These are phyloP conservation scores for Ceriagrion tenellum DNA, from an alignment of 2,888 invertebrate genomes.

Conservation along the genomic window DNA sequence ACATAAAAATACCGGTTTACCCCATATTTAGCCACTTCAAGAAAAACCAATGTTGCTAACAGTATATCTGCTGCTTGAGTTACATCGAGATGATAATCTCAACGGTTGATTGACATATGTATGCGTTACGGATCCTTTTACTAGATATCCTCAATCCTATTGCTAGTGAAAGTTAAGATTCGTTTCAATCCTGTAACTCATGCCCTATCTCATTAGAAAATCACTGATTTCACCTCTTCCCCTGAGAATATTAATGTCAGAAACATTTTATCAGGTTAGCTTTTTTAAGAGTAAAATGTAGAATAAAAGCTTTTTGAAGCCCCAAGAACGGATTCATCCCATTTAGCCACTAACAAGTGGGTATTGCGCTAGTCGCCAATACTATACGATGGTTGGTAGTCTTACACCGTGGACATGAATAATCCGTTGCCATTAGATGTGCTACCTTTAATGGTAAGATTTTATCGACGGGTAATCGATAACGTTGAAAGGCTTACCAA, in stretches of 20 bases:
- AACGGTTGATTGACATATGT: neutral
- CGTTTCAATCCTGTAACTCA: neutral
- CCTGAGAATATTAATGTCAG: neutral
- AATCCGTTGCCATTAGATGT: neutral
- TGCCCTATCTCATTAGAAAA: neutral
- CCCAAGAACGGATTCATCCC: neutral
- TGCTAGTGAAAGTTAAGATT: neutral
- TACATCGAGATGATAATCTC: neutral
- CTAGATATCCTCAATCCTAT: neutral
- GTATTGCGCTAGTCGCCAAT: neutral
- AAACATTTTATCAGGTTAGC: neutral
- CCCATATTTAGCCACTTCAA: neutral
- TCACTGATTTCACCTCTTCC: neutral
- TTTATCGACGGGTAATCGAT: neutral
- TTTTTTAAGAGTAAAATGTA: neutral
- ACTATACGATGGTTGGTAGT: neutral
- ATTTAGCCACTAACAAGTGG: neutral
- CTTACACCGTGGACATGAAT: neutral
- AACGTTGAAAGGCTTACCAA: neutral
- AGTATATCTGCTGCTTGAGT: neutral
- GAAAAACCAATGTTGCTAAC: neutral
- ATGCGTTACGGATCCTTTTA: neutral
- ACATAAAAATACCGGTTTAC: neutral
- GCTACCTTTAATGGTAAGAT: neutral
- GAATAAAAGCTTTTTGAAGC: neutral